Evolutionary conservation across 2,113 vertebrate species (phyloP).

Genomic region (Mungos mungo): DNA sequence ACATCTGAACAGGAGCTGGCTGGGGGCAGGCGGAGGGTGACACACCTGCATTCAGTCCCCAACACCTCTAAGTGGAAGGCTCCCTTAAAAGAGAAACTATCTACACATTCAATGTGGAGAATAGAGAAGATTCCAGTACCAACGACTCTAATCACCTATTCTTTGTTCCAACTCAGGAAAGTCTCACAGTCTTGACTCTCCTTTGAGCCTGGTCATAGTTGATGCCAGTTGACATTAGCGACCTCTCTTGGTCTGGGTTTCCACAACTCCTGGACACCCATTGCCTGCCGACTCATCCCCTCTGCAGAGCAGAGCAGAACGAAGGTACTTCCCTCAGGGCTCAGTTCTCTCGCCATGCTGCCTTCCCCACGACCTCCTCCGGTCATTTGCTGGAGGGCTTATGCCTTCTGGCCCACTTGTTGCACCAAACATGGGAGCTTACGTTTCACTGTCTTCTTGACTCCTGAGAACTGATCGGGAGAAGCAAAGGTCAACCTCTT

Average conservation of each 20-base stretch:
- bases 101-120: neutral
- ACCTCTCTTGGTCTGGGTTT: neutral
- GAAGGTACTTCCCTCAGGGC: accelerated
- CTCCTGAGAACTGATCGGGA: neutral
- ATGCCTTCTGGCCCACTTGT: neutral
- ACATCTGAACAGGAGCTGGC: neutral
- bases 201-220: neutral
- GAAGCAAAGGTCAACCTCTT: neutral
- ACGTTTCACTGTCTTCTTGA: neutral
- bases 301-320: neutral
- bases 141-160: neutral
- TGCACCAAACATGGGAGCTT: neutral
- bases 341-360: neutral
- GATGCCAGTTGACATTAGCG: neutral
- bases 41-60: too few relatives aligned
- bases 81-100: neutral
- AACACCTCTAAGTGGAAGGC: neutral
- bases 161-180: neutral
- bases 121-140: neutral
- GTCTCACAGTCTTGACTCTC: neutral
- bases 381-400: neutral
- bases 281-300: neutral
- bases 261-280: neutral
- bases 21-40: neutral
- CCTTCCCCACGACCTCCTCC: neutral